phyloP scores from a whole-genome alignment of 2,888 invertebrate species.

The Hirtodrosophila confusa region DNA sequence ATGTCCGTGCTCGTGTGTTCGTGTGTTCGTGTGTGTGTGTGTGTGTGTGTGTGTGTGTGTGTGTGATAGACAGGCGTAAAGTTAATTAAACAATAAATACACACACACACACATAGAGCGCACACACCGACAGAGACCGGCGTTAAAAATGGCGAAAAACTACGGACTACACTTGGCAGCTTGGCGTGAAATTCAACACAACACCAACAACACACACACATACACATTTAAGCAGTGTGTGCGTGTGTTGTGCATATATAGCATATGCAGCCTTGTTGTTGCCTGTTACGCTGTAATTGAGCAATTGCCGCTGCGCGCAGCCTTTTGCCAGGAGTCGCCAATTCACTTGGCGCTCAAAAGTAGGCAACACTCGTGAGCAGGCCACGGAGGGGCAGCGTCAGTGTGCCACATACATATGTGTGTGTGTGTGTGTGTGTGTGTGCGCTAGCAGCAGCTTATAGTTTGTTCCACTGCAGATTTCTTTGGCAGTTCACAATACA shows the following conservation, averaged over 20 bases:
- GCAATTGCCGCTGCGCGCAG: constrained; percentile 65
- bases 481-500: no score
- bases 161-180: constrained; percentile 78
- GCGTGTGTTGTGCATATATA: constrained; percentile 22
- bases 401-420: no score
- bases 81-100: constrained; percentile 72
- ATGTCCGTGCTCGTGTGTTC: no score
- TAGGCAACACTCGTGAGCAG: constrained; percentile 59
- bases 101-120: constrained; percentile 27
- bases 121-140: constrained; percentile 37
- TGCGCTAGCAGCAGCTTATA: neutral
- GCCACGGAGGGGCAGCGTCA: neutral
- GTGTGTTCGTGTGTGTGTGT: constrained; percentile 27
- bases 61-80: constrained; percentile 79
- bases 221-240: constrained; percentile 8
- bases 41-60: constrained; percentile 30
- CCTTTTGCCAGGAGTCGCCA: constrained; percentile 38
- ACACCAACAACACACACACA: constrained; percentile 42
- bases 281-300: constrained; percentile 73
- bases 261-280: constrained; percentile 30
- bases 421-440: constrained; percentile 1
- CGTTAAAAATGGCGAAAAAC: constrained; percentile 77
- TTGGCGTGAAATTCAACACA: constrained; percentile 79
- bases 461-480: no score
- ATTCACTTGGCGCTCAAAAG: constrained; percentile 66